Percentiles rank a stretch among this genome's conserved stretches.
These are phyloP conservation scores for Sussaba pulchella DNA, from an alignment of 2,888 invertebrate genomes.

Conservation along the genomic window DNA sequence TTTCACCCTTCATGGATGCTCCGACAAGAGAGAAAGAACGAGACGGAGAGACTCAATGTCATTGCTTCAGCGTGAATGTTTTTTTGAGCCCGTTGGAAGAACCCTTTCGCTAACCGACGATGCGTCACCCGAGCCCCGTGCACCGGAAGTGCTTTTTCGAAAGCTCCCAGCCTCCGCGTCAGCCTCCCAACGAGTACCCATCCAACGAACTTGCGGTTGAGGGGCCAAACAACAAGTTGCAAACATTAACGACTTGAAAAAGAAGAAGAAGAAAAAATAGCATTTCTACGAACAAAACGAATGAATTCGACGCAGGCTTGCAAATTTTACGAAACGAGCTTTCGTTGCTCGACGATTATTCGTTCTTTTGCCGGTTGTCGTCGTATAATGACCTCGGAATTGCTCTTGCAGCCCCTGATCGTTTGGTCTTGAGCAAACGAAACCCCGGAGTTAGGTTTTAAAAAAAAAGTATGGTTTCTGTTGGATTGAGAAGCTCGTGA, in stretches of 20 bases:
- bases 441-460: too few relatives aligned
- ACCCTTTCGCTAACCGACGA: slow-evolving; percentile 40
- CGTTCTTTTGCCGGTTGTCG: slow-evolving; percentile 9
- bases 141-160: slow-evolving; percentile 48
- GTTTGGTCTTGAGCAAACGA: too few relatives aligned
- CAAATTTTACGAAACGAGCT: slow-evolving; percentile 16
- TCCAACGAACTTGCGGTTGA: not conserved
- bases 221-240: slow-evolving; percentile 30
- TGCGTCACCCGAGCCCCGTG: slow-evolving; percentile 38
- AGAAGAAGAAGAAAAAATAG: slow-evolving; percentile 20
- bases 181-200: slow-evolving; percentile 32
- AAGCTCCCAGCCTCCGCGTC: slow-evolving; percentile 19
- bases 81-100: slow-evolving; percentile 9
- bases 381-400: slow-evolving; percentile 17
- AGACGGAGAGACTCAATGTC: slow-evolving; percentile 27
- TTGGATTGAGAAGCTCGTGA: slow-evolving; percentile 8
- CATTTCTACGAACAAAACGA: too few relatives aligned
- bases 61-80: slow-evolving; percentile 20
- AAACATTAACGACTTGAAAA: slow-evolving; percentile 17
- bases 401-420: too few relatives aligned
- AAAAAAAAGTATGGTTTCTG: too few relatives aligned
- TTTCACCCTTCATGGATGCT: slow-evolving; percentile 12
- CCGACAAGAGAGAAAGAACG: not conserved
- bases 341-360: slow-evolving; percentile 41
- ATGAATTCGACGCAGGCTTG: too few relatives aligned